Conservation (phyloP, 2,113 vertebrate species). For the Oryctolagus cuniculus region mOryCun1.1 NC_091432.1:123401001-123401500, state of each 20-base stretch:
- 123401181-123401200: neutral
- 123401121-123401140: neutral
- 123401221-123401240: neutral
- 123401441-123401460: too few relatives aligned
- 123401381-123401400: too few relatives aligned
- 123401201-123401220: neutral
- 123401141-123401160: neutral
- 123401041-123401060: neutral
- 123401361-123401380: too few relatives aligned
- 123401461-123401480: too few relatives aligned
- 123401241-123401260: neutral
- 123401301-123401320: too few relatives aligned
- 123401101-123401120: conserved; percentile 27
- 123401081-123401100: neutral
- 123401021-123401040: neutral
- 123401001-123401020: neutral
- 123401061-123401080: neutral
- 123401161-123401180: neutral
- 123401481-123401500: too few relatives aligned
- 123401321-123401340: too few relatives aligned
- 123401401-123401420: too few relatives aligned
- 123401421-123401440: too few relatives aligned
- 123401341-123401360: too few relatives aligned
- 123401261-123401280: neutral
- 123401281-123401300: too few relatives aligned